These are phyloP conservation scores for Odontamblyopus lacepedii DNA, from an alignment of 2,797 vertebrate genomes.

Conservation along the genomic window DNA sequence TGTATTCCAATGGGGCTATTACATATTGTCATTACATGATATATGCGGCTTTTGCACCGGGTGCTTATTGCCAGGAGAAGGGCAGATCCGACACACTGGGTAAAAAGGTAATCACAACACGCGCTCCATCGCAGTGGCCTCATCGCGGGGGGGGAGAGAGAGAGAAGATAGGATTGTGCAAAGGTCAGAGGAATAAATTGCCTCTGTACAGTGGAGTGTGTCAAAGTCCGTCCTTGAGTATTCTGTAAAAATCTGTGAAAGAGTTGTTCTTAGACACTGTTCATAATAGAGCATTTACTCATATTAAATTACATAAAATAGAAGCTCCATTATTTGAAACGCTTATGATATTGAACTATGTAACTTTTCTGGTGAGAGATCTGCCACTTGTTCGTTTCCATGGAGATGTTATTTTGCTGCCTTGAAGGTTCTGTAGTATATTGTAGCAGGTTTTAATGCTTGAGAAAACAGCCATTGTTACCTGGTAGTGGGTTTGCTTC, in stretches of 20 bases:
- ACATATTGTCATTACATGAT: conserved; percentile 64
- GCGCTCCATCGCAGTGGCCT: conserved; percentile 40
- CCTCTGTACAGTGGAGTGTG: conserved; percentile 12
- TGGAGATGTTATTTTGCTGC: too few relatives aligned
- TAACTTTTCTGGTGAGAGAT: too few relatives aligned
- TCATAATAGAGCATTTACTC: too few relatives aligned
- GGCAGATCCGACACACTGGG: conserved; percentile 47
- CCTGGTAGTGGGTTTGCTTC: too few relatives aligned
- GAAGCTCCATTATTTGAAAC: too few relatives aligned
- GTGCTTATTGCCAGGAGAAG: conserved; percentile 62
- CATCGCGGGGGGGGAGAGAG: conserved; percentile 22
- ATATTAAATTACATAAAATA: too few relatives aligned
- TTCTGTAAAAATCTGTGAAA: background rate
- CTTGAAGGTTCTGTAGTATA: too few relatives aligned
- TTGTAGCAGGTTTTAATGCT: too few relatives aligned
- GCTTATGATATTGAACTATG: too few relatives aligned
- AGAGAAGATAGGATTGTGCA: conserved; percentile 54
- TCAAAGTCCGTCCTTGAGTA: background rate
- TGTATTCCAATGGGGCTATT: conserved; percentile 45
- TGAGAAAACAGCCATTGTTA: too few relatives aligned
- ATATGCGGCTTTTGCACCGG: conserved; percentile 61
- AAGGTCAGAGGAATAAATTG: conserved; percentile 71
- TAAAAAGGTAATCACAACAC: conserved; percentile 63
- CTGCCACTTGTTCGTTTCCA: too few relatives aligned
- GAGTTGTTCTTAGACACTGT: background rate